Evolutionary conservation across 2,888 invertebrate genomes (phyloP).

Genomic region (Spodoptera exigua): DNA sequence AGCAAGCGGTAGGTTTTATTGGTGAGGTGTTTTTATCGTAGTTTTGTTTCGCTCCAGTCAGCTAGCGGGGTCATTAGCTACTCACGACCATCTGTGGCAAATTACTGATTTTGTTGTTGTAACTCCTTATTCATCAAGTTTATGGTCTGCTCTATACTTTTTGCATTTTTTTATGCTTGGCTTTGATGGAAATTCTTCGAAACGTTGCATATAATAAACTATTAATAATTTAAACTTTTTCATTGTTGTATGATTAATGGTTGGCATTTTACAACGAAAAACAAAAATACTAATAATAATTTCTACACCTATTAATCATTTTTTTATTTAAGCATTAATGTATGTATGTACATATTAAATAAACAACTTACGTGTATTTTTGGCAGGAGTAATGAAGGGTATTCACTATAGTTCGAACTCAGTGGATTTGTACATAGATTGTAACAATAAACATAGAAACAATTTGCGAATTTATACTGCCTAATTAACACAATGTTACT

Average conservation of each 20-base stretch:
- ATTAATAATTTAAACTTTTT: constrained; percentile 32
- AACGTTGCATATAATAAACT: constrained; percentile 11
- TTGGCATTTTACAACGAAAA: constrained; percentile 1
- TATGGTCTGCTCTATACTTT: constrained; percentile 49
- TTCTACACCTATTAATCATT: too few relatives aligned
- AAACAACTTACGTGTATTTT: too few relatives aligned
- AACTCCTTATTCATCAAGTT: constrained; percentile 55
- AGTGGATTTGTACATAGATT: neutral
- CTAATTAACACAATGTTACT: constrained; percentile 49
- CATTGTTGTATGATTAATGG: constrained; percentile 16
- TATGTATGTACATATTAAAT: too few relatives aligned
- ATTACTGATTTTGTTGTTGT: constrained; percentile 55
- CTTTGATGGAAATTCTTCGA: constrained; percentile 33
- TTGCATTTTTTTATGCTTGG: constrained; percentile 37
- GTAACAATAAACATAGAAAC: neutral
- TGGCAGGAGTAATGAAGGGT: neutral
- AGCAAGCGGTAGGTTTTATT: constrained; percentile 55
- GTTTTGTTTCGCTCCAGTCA: constrained; percentile 71
- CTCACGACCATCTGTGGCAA: constrained; percentile 57
- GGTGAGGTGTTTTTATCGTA: constrained; percentile 66
- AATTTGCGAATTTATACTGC: constrained; percentile 23
- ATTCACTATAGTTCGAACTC: neutral
- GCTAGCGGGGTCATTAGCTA: constrained; percentile 64
- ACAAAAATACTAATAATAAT: neutral
- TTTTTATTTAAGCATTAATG: too few relatives aligned